Conservation (phyloP, 2,797 vertebrate genomes). For the Leuciscus waleckii region DNA sequence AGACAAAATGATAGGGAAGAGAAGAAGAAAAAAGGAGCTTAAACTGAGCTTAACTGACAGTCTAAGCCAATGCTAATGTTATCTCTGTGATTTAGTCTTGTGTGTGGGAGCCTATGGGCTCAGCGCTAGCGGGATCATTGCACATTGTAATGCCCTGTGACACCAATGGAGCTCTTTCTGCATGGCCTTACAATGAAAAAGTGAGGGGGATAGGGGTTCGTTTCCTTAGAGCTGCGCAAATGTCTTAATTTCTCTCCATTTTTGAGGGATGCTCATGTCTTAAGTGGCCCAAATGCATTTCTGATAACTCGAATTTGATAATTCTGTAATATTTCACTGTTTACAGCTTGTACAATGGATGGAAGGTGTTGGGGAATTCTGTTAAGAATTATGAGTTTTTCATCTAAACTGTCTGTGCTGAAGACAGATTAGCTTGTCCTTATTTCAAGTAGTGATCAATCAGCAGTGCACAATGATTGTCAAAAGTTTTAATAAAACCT, state of each 20-base stretch:
- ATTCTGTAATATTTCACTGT: constrained; percentile 25
- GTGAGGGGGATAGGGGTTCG: constrained; percentile 48
- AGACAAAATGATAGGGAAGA: constrained; percentile 22
- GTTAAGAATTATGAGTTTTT: constrained; percentile 22
- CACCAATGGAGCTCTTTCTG: constrained; percentile 47
- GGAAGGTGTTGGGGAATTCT: background rate
- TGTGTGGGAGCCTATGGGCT: constrained; percentile 48
- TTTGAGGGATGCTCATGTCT: constrained; percentile 37
- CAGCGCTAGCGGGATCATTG: constrained; percentile 71
- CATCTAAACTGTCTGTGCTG: background rate
- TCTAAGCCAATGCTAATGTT: constrained; percentile 54
- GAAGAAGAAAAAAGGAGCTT: constrained; percentile 39
- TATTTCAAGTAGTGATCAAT: constrained; percentile 29
- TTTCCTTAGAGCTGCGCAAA: constrained; percentile 22
- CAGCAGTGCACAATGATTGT: constrained; percentile 11
- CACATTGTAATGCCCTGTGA: constrained; percentile 74
- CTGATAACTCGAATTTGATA: constrained; percentile 42
- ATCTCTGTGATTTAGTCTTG: constrained; percentile 57
- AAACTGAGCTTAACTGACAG: constrained; percentile 42
- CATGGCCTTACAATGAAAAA: constrained; percentile 65
- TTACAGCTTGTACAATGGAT: constrained; percentile 21
- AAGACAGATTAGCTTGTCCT: constrained; percentile 14
- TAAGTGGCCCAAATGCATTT: constrained; percentile 25
- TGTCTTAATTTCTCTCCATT: constrained; percentile 44
- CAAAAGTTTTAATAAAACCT: constrained; percentile 37